Evolutionary conservation across 2,113 vertebrate genomes (phyloP), one percentile per base, ranked within the genome.

Genomic region (Phoxinus phoxinus): DNA sequence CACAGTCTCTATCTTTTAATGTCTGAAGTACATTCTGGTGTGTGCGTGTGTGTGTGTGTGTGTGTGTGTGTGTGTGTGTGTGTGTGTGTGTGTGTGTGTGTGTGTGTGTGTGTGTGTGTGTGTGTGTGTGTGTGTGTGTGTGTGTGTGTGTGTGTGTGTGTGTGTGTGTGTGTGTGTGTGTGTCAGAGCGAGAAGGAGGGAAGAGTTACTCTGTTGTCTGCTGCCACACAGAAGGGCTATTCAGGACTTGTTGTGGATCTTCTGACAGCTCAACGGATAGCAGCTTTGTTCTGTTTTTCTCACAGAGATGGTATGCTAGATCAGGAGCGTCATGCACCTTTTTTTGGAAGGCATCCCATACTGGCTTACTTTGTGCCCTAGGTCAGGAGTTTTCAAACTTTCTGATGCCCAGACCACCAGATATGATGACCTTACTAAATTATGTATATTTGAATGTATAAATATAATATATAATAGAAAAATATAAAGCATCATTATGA

Each of bases 221-320:
- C 59, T 67, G 25, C 32, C 63, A 35, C 44, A 82, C 63, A 82
- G 80, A 69, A 51, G 63, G 63, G 17, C 44, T 53, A 51, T 82
- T 82, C 59, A 82, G 44, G 7, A 4, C 2, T n/a, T 27, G 30
- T 32, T 41, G 58, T 67, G 79, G 79, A 67, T 81, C 79, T 67
- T 48, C 79, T 81, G 59, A 81, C 61, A 67, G 79, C 17, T 53
- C 61, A n/a, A 61, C 35, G 44, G 56, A 8, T 41, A 25, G 59
- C 19, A 3, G 13, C 79, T 67, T 81, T 67, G 59, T 81, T 81
- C 41, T 8, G 41, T 13, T 32, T 67, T 27, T 81, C 59, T 51
- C 41, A 67, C 37, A 80, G 79, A 67, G 37, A 67, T 51, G 61
- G 37, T 37, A 51, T 51, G 35, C 37, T 80, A 79, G 56, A 80